These are phyloP conservation scores for Clarias batrachus DNA, from an alignment of 2,113 vertebrate genomes.

Conservation along the genomic window DNA sequence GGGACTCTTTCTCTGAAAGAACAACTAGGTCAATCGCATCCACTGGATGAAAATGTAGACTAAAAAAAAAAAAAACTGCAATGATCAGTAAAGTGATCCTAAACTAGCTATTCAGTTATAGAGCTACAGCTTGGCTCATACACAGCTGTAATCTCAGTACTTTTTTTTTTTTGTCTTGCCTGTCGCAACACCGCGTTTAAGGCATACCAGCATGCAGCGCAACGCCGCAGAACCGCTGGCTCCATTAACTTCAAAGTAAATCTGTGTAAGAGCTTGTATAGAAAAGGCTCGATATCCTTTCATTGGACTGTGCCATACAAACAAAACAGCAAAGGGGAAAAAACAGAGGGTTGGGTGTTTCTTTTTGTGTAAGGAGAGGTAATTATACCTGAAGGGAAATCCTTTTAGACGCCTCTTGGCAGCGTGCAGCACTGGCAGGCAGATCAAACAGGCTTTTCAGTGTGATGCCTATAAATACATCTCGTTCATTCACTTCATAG, in stretches of 20 bases:
- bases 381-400: slow-evolving; percentile 80
- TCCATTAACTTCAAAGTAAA: slow-evolving; percentile 69
- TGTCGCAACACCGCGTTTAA: slow-evolving; percentile 45
- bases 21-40: slow-evolving; percentile 72
- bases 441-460: slow-evolving; percentile 70
- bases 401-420: slow-evolving; percentile 71
- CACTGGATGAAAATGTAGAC: slow-evolving; percentile 68
- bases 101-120: neutral
- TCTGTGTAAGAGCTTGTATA: slow-evolving; percentile 71
- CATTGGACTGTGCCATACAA: slow-evolving; percentile 51
- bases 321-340: slow-evolving; percentile 62
- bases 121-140: slow-evolving; percentile 9
- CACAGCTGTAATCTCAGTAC: slow-evolving; percentile 48
- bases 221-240: slow-evolving; percentile 46
- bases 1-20: slow-evolving; percentile 84
- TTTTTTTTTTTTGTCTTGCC: slow-evolving; percentile 46
- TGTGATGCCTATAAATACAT: slow-evolving; percentile 75
- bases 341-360: slow-evolving; percentile 53
- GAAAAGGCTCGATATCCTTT: slow-evolving; percentile 46
- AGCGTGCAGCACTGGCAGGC: slow-evolving; percentile 65
- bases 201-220: slow-evolving; percentile 31
- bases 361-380: slow-evolving; percentile 50
- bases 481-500: slow-evolving; percentile 70
- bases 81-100: slow-evolving; percentile 46
- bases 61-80: neutral